A percentile compares a stretch with the other conserved stretches of the same genome.
These are phyloP conservation scores for Schizopygopsis pylzovi DNA, from an alignment of 2,797 vertebrate genomes.

Conservation along the genomic window DNA sequence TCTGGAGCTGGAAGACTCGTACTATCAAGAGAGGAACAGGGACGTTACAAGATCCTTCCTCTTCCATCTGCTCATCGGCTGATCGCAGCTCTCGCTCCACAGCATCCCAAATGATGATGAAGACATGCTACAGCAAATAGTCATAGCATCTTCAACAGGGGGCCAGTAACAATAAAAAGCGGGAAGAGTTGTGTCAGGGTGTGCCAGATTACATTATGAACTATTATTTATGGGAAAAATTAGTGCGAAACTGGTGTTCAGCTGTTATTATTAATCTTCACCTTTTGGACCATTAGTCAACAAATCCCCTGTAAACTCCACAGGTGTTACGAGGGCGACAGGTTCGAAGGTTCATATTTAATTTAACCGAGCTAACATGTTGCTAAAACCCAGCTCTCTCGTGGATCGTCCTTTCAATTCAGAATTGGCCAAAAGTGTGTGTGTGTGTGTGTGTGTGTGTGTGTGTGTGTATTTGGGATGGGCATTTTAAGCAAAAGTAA, in stretches of 20 bases:
- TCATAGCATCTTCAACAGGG: not conserved
- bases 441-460: too few species aligned
- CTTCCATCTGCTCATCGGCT: conserved; percentile 17
- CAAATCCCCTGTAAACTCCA: not conserved
- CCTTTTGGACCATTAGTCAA: conserved; percentile 3
- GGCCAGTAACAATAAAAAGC: not conserved
- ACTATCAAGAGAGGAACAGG: not conserved
- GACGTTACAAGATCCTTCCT: not conserved
- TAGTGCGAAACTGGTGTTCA: not conserved
- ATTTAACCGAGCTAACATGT: not conserved
- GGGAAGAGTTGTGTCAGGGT: not conserved
- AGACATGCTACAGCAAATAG: conserved; percentile 20
- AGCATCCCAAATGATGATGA: conserved; percentile 13
- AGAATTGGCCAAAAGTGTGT: not conserved
- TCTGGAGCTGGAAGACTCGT: conserved; percentile 13
- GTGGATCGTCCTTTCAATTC: not conserved
- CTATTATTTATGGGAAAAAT: conserved; percentile 13
- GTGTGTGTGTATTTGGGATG: too few species aligned
- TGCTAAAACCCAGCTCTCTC: not conserved
- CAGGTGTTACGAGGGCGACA: conserved; percentile 4
- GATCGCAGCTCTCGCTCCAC: conserved; percentile 37
- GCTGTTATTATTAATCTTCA: conserved; percentile 1
- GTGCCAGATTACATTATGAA: not conserved
- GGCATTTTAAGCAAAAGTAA: too few species aligned
- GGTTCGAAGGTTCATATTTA: conserved; percentile 4